phyloP scores from a whole-genome alignment of 2,797 vertebrate genomes.

The Muscicapa striata region DNA sequence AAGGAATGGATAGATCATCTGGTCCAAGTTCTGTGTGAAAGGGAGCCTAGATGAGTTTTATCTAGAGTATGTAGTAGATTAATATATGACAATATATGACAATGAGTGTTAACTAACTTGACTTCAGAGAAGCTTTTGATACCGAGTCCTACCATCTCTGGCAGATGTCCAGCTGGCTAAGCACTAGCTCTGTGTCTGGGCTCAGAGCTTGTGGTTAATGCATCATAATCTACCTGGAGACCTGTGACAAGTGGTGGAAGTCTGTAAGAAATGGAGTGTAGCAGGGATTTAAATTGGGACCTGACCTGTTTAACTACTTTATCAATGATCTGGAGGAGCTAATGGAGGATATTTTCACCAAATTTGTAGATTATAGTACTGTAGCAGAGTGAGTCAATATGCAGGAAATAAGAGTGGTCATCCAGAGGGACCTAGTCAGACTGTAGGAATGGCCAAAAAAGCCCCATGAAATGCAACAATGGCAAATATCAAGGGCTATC shows the following conservation, averaged over 20 bases:
- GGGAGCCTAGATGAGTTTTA: neutral
- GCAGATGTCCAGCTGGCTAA: neutral
- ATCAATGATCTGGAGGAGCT: neutral
- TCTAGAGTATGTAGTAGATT: neutral
- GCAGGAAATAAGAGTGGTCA: neutral
- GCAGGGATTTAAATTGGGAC: neutral
- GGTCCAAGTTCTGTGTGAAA: neutral
- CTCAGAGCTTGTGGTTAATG: neutral
- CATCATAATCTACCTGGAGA: neutral
- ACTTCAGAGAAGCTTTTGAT: neutral
- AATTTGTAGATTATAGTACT: neutral
- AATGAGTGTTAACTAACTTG: neutral
- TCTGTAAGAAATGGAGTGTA: neutral
- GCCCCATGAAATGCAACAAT: neutral
- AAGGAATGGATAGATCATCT: neutral
- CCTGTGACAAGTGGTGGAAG: neutral
- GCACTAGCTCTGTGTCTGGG: neutral
- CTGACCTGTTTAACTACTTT: neutral
- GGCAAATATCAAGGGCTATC: neutral
- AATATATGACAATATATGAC: neutral
- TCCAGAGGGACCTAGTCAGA: neutral
- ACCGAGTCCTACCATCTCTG: neutral
- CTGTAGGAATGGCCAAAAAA: neutral
- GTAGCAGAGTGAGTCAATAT: neutral
- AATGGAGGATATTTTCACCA: neutral